Conservation (phyloP, 2,797 vertebrate species). For the Cossypha dichroa region DNA sequence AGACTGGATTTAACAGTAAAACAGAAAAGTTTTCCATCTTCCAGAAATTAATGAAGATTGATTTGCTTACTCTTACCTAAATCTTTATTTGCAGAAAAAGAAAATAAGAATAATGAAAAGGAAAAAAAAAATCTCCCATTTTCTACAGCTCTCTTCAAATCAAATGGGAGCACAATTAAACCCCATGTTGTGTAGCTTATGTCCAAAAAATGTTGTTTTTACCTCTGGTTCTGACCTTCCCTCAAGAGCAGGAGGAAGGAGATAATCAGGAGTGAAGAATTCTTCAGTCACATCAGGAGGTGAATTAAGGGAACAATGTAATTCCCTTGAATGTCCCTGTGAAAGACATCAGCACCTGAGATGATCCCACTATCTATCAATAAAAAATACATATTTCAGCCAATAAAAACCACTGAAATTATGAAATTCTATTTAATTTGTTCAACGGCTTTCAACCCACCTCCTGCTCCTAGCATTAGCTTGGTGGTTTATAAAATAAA, state of each 20-base stretch:
- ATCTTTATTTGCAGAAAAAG: background rate
- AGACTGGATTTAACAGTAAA: background rate
- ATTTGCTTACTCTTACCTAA: background rate
- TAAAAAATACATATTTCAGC: background rate
- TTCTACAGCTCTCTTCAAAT: background rate
- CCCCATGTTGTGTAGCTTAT: background rate
- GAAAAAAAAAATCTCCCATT: background rate
- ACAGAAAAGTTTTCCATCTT: background rate
- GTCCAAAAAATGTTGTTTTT: background rate
- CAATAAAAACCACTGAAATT: background rate
- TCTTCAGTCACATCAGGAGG: slow-evolving; percentile 62
- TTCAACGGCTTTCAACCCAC: background rate
- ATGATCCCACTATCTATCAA: background rate
- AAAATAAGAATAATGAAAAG: background rate
- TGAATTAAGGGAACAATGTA: slow-evolving; percentile 25
- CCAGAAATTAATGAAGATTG: background rate
- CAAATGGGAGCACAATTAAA: background rate
- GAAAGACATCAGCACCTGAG: background rate
- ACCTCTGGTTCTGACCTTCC: slow-evolving; percentile 55
- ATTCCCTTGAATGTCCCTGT: slow-evolving; percentile 19
- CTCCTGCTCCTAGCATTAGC: background rate
- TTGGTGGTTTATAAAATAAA: background rate
- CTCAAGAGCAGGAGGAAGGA: slow-evolving; percentile 13
- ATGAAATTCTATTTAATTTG: background rate
- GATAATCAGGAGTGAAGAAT: slow-evolving; percentile 69